Percentiles rank a stretch among this genome's conserved stretches.
These are phyloP conservation scores for Rhorus exstirpatorius DNA, from an alignment of 2,888 invertebrate genomes.

Conservation along the genomic window DNA sequence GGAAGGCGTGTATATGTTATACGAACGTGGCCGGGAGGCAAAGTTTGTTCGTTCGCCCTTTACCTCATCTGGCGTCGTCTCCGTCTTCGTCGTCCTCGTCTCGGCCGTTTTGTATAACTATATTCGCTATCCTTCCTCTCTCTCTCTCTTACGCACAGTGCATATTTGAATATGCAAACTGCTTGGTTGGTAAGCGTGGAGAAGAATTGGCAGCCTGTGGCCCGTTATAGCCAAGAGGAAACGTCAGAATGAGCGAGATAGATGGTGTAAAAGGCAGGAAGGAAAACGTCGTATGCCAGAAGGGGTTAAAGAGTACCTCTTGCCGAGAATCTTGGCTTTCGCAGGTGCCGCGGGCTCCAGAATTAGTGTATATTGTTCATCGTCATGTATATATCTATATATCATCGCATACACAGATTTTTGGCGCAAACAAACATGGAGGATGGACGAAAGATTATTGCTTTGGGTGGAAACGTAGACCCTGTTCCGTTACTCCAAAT, in stretches of 20 bases:
- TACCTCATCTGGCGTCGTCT: slow-evolving; percentile 18
- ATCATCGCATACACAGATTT: background rate
- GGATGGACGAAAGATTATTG: slow-evolving; percentile 47
- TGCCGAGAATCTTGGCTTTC: slow-evolving; percentile 52
- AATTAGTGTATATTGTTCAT: slow-evolving; percentile 57
- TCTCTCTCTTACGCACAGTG: slow-evolving; percentile 71
- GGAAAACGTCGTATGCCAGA: slow-evolving; percentile 55
- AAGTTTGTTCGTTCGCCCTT: slow-evolving; percentile 59
- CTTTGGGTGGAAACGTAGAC: slow-evolving; percentile 39
- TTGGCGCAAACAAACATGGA: slow-evolving; percentile 23
- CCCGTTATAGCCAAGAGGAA: slow-evolving; percentile 53
- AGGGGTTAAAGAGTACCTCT: slow-evolving; percentile 49
- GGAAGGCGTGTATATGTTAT: slow-evolving; percentile 76
- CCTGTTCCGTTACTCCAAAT: slow-evolving; percentile 16
- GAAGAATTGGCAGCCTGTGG: slow-evolving; percentile 62
- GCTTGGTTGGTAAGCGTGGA: slow-evolving; percentile 66
- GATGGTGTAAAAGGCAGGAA: slow-evolving; percentile 22
- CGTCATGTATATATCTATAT: background rate
- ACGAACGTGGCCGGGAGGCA: slow-evolving; percentile 67
- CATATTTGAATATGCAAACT: slow-evolving; percentile 83
- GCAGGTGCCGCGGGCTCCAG: slow-evolving; percentile 34
- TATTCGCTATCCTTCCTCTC: slow-evolving; percentile 2
- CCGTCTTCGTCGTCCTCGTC: background rate
- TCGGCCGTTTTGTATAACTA: slow-evolving; percentile 24
- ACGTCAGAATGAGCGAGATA: slow-evolving; percentile 28